These are phyloP conservation scores for Puntigrus tetrazona DNA, from an alignment of 2,113 vertebrate genomes.

Conservation along the genomic window DNA sequence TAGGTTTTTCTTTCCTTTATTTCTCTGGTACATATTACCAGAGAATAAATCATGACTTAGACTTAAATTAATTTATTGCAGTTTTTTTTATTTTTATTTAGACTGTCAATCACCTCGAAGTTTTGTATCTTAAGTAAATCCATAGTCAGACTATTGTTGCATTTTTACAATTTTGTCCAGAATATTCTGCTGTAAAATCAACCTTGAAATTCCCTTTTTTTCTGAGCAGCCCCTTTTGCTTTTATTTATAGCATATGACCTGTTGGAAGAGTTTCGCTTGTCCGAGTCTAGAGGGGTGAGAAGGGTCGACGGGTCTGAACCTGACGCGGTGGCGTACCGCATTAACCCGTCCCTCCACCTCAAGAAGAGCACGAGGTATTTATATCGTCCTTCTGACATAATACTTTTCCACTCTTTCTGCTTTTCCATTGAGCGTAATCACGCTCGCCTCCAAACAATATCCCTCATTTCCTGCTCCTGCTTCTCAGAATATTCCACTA, in stretches of 20 bases:
- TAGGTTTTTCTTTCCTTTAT: not conserved
- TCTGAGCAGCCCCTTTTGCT: not conserved
- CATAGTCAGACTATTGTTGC: not conserved
- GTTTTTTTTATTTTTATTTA: not conserved
- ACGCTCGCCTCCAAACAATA: slow-evolving; percentile 44
- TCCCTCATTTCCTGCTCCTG: slow-evolving; percentile 19
- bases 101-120: not conserved
- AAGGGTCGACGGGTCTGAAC: slow-evolving; percentile 69
- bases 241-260: slow-evolving; percentile 66
- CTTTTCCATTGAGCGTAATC: slow-evolving; percentile 41
- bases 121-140: slow-evolving; percentile 1
- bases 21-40: not conserved
- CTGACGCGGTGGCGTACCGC: slow-evolving; percentile 65
- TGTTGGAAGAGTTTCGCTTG: slow-evolving; percentile 75
- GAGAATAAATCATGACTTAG: not conserved
- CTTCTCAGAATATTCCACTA: not conserved
- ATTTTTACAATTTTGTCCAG: not conserved
- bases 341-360: slow-evolving; percentile 71
- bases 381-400: slow-evolving; percentile 18
- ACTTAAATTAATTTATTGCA: not conserved
- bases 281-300: slow-evolving; percentile 65
- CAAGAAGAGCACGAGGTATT: slow-evolving; percentile 65
- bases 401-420: slow-evolving; percentile 47
- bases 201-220: not conserved
- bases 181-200: not conserved